Base-by-base conservation (phyloP, 1,140 invertebrate genomes). In the Drosophila sulfurigaster region DNA sequence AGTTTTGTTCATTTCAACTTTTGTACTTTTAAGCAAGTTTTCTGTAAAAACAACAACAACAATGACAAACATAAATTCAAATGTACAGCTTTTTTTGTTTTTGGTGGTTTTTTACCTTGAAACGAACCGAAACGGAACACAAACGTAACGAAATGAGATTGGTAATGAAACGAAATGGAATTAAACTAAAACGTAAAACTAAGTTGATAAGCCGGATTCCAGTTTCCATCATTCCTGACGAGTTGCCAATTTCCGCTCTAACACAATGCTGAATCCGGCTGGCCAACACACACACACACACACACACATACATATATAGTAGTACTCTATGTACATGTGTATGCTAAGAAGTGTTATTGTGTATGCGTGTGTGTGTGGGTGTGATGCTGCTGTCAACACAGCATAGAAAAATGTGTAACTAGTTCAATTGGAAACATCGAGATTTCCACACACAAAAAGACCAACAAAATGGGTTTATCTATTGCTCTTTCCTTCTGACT, bases 1-100 rank as follows among this genome's bases (percentile, higher is more conserved):
- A 64, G 67, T 59, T 58, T 72, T 46, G 25, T 73, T 60, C 65
- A 72, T 64, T 79, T 87, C 80, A 88, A 87, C 68, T 72, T 79
- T 67, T 82, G 83, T 80, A 87, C 83, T 88, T 89, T 83, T 89
- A 88, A 87, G 85, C 87, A 88, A 88, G 85, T 89, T 83, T 89
- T 88, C 83, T 88, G 83, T 87, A 88, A 88, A 87, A 89, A 87
- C 82, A 86, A 88, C 81, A 80, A 78, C 76, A 79, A 86, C 80
- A 88, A 83, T 87, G 83, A 89, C 81, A 72, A 74, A 88, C 87
- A 89, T 83, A 88, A 87, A 83, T 75, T 45, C 8, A 51, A 70
- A 75, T 63, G 51, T 57, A 74, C 57, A 62, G 30, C 13, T 48
- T 48, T 28, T 62, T 48, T 41, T 30, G 45, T 38, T 62, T 41